A percentile compares a stretch with the other conserved stretches of the same genome.
These are phyloP conservation scores for Prochilodus magdalenae DNA, from an alignment of 2,113 vertebrate species.

Conservation along the genomic window DNA sequence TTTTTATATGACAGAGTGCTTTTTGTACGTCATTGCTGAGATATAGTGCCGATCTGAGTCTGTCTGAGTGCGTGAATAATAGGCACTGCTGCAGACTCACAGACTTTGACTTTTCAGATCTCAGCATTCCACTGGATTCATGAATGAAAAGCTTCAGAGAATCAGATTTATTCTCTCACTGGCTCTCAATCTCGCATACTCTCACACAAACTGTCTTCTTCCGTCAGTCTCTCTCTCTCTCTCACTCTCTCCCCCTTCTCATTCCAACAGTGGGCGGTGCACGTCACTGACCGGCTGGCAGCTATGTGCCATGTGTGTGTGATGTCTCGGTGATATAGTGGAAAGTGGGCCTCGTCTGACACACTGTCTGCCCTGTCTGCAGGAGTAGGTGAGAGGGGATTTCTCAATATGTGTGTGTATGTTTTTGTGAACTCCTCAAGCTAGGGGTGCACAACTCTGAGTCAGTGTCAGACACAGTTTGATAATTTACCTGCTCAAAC, in stretches of 20 bases:
- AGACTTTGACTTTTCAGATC: slow-evolving; percentile 4
- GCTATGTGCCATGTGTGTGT: slow-evolving; percentile 56
- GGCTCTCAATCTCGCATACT: neutral
- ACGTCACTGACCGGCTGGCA: slow-evolving; percentile 40
- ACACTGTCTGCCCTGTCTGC: slow-evolving; percentile 43
- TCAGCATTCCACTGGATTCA: slow-evolving; percentile 34
- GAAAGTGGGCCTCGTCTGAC: slow-evolving; percentile 44
- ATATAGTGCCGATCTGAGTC: neutral
- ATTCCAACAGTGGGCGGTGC: slow-evolving; percentile 23
- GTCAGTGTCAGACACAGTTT: too few species aligned
- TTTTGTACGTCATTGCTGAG: neutral
- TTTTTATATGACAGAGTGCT: neutral
- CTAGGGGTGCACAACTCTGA: too few species aligned
- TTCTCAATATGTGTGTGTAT: slow-evolving; percentile 21
- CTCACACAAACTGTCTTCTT: slow-evolving; percentile 27
- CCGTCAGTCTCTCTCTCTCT: slow-evolving; percentile 9
- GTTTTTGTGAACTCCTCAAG: slow-evolving; percentile 1
- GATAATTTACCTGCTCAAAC: too few species aligned
- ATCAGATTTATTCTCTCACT: slow-evolving; percentile 7
- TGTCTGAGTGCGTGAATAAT: slow-evolving; percentile 11
- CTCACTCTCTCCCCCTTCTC: neutral
- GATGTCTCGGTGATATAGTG: slow-evolving; percentile 35
- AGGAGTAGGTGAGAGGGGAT: slow-evolving; percentile 37
- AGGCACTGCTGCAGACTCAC: neutral
- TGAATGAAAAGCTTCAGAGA: slow-evolving; percentile 42